Conservation (phyloP, 2,888 invertebrate species). For the Busseola fusca region DNA sequence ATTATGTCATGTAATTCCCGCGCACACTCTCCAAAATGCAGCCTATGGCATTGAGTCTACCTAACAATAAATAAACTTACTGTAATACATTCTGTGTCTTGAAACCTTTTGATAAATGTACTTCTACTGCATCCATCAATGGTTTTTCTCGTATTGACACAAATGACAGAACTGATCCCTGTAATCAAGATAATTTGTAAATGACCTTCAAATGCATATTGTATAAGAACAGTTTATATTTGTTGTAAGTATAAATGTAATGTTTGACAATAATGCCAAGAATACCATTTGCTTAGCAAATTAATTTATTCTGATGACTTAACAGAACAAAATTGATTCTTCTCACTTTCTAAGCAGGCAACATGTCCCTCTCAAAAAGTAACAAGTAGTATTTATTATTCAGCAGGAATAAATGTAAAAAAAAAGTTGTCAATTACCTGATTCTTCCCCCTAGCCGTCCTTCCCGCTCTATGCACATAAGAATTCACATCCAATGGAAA, state of each 20-base stretch:
- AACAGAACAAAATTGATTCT: neutral
- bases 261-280: neutral
- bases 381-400: neutral
- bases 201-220: too few species aligned
- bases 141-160: slow-evolving; percentile 94
- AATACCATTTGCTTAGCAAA: neutral
- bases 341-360: neutral
- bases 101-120: slow-evolving; percentile 91
- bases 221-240: too few species aligned
- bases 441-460: slow-evolving; percentile 96
- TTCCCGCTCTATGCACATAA: slow-evolving; percentile 98
- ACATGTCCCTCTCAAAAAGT: neutral
- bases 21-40: too few species aligned
- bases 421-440: slow-evolving; percentile 82
- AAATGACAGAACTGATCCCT: slow-evolving; percentile 96
- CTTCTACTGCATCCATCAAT: slow-evolving; percentile 93
- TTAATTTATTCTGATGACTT: neutral
- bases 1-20: too few species aligned
- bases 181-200: slow-evolving; percentile 57
- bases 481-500: slow-evolving; percentile 96
- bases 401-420: neutral
- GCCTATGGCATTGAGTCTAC: neutral
- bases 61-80: slow-evolving; percentile 75
- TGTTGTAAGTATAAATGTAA: too few species aligned
- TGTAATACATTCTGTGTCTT: slow-evolving; percentile 90